A percentile compares a stretch with the other conserved stretches of the same genome.
phyloP scores from a whole-genome alignment of 2,888 invertebrate species.

The Hermaeophaga mercurialis region DNA sequence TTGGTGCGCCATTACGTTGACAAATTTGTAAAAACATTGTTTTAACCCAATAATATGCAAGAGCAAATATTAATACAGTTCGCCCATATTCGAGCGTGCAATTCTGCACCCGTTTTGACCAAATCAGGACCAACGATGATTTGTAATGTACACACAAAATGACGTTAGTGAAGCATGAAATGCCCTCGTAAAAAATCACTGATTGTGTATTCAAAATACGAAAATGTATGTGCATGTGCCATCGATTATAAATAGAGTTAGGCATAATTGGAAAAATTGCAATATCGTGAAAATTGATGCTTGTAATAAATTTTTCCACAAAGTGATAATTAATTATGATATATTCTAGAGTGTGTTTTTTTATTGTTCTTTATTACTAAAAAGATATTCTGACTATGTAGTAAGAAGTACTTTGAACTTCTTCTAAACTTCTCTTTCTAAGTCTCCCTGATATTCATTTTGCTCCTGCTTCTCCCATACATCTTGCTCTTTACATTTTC shows the following conservation, averaged over 20 bases:
- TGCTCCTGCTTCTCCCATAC: too few species aligned
- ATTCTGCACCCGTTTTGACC: constrained; percentile 4
- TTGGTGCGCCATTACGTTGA: constrained; percentile 29
- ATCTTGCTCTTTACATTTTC: too few species aligned
- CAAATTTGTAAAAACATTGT: constrained; percentile 32
- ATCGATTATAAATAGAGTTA: not conserved
- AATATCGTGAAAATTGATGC: too few species aligned
- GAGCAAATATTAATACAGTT: constrained; percentile 27
- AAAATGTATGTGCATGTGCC: not conserved
- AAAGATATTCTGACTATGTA: too few species aligned
- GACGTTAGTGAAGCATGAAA: not conserved
- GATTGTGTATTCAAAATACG: not conserved
- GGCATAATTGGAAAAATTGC: too few species aligned
- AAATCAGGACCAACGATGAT: constrained; percentile 1
- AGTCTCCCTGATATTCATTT: too few species aligned
- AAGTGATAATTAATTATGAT: too few species aligned
- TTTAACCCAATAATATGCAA: constrained; percentile 26
- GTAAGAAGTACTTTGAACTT: too few species aligned
- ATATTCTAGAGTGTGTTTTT: too few species aligned
- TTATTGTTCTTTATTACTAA: too few species aligned
- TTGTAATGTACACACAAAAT: constrained; percentile 11
- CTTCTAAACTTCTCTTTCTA: too few species aligned
- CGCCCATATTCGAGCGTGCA: not conserved
- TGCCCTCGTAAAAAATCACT: not conserved
- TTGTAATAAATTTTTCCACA: too few species aligned